Conservation (phyloP, 2,113 vertebrate genomes). For the Trogon melanurus region DNA sequence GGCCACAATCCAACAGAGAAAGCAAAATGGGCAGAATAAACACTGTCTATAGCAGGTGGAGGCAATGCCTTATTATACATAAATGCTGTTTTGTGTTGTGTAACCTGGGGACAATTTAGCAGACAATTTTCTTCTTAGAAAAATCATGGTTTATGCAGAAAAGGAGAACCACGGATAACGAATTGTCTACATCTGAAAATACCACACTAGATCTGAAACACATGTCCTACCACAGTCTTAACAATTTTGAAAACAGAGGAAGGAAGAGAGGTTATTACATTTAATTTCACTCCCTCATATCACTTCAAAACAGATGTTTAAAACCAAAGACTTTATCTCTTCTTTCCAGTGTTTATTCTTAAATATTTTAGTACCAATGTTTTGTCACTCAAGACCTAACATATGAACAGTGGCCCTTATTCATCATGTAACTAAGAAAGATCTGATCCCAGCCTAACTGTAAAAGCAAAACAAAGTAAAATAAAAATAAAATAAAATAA, state of each 20-base stretch:
- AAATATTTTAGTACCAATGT: constrained; percentile 16
- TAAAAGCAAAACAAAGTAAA: background rate
- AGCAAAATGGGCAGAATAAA: constrained; percentile 47
- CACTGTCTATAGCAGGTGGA: constrained; percentile 51
- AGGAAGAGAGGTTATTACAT: constrained; percentile 72
- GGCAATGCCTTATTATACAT: constrained; percentile 40
- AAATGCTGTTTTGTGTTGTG: constrained; percentile 45
- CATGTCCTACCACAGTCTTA: constrained; percentile 52
- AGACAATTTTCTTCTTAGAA: constrained; percentile 38
- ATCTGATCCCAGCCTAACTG: background rate
- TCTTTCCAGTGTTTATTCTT: constrained; percentile 40
- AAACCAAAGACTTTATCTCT: constrained; percentile 36
- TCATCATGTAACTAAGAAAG: background rate
- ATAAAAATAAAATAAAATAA: background rate
- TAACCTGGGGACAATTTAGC: constrained; percentile 63
- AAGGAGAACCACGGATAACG: constrained; percentile 66
- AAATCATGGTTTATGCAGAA: constrained; percentile 59
- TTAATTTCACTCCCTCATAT: constrained; percentile 59
- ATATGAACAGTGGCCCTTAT: background rate
- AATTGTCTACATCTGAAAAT: constrained; percentile 71
- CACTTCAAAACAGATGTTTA: constrained; percentile 72
- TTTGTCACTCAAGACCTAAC: constrained; percentile 19
- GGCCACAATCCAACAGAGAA: constrained; percentile 2
- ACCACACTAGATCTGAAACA: constrained; percentile 68
- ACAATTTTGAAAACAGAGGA: constrained; percentile 65